Percentiles rank a stretch among this genome's conserved stretches.
These are phyloP conservation scores for Tiliacea aurago DNA, from an alignment of 2,888 invertebrate genomes.

Conservation along the genomic window DNA sequence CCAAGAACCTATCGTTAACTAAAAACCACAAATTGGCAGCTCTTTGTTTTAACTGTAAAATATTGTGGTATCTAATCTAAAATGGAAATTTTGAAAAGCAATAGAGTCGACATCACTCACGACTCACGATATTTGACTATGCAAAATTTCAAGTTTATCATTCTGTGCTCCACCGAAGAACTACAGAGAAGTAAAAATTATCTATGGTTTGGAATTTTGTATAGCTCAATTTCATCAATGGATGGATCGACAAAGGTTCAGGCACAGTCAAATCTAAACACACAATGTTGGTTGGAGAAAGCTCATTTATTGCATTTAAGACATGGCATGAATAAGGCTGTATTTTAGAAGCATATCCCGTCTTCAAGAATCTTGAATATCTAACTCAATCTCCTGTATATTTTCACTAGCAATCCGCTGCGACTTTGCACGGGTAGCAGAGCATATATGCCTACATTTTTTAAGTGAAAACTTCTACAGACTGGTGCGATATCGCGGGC, in stretches of 20 bases:
- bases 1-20: conserved; percentile 26
- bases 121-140: neutral
- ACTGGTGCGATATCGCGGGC: too few species aligned
- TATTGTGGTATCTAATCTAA: conserved; percentile 49
- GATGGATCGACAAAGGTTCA: too few species aligned
- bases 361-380: neutral
- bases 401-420: too few species aligned
- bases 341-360: neutral
- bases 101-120: conserved; percentile 32
- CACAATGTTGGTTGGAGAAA: neutral
- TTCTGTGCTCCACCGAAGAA: neutral
- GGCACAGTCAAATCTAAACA: conserved; percentile 4
- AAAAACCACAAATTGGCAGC: conserved; percentile 40
- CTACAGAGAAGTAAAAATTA: conserved; percentile 15
- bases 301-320: neutral
- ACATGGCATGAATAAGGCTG: neutral
- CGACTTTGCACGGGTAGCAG: too few species aligned
- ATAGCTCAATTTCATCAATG: neutral
- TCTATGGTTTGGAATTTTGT: conserved; percentile 5
- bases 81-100: conserved; percentile 37
- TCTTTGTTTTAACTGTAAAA: conserved; percentile 43
- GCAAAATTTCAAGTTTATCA: neutral
- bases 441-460: too few species aligned
- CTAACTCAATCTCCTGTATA: neutral
- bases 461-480: too few species aligned